Conservation (phyloP, 2,797 vertebrate species). For the Melanotaenia maccullochi region DNA sequence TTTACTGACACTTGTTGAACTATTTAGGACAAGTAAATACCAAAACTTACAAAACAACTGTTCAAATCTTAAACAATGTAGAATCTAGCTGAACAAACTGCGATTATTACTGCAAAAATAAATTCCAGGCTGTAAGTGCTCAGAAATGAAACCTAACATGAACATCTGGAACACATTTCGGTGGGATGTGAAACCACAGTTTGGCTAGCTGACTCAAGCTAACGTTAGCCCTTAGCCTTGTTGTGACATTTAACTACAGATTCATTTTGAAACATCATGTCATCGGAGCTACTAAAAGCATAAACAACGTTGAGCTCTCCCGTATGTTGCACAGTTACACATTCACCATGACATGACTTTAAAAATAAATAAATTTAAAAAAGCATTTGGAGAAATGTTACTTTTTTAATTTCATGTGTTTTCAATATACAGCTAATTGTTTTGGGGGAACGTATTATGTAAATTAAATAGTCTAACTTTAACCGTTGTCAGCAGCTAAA, state of each 20-base stretch:
- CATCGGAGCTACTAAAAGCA: neutral
- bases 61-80: neutral
- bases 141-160: slow-evolving; percentile 14
- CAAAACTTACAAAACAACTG: neutral
- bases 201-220: slow-evolving; percentile 1
- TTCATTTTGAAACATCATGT: neutral
- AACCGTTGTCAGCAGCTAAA: neutral
- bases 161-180: slow-evolving; percentile 56
- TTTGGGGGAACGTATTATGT: neutral
- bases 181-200: neutral
- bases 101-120: neutral
- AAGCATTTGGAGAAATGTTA: neutral
- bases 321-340: neutral
- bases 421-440: neutral
- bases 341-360: neutral
- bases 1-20: neutral
- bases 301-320: neutral
- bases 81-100: neutral
- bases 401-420: neutral
- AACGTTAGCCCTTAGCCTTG: neutral
- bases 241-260: neutral
- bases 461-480: neutral
- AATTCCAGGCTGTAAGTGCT: slow-evolving; percentile 1
- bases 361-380: neutral
- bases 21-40: neutral